phyloP scores from a whole-genome alignment of 2,888 invertebrate genomes.

The Chaetogeoica ovagalla region DNA sequence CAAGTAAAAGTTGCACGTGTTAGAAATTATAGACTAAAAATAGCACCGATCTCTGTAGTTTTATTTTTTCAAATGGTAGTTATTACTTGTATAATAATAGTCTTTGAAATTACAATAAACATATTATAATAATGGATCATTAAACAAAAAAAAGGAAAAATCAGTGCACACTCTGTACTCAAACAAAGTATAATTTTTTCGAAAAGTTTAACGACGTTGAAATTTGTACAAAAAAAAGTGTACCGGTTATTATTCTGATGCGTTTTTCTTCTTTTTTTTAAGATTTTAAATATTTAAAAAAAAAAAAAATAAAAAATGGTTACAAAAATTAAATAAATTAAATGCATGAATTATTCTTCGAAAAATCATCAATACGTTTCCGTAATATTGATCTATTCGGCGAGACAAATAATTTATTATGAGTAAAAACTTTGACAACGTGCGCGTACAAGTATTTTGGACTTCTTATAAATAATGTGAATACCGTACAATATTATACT shows the following conservation, averaged over 20 bases:
- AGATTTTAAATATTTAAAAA: neutral
- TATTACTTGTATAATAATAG: conserved; percentile 29
- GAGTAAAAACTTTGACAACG: too few species aligned
- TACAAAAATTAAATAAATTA: neutral
- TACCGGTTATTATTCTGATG: neutral
- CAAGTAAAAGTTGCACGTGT: conserved; percentile 1
- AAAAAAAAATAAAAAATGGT: neutral
- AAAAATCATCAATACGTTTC: neutral
- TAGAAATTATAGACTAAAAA: too few species aligned
- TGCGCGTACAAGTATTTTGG: too few species aligned
- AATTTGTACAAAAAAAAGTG: neutral
- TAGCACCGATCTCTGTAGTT: neutral
- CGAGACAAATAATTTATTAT: neutral
- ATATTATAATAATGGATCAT: conserved; percentile 2
- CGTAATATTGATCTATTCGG: neutral
- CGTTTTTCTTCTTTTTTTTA: neutral
- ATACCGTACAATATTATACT: too few species aligned
- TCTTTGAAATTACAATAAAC: neutral
- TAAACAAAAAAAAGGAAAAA: conserved; percentile 16
- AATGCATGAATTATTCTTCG: neutral
- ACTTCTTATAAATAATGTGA: too few species aligned
- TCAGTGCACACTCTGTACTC: neutral
- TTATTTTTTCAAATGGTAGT: conserved; percentile 10
- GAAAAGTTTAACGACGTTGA: too few species aligned
- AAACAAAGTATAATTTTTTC: neutral